Evolutionary conservation across 2,888 invertebrate species (phyloP), one percentile per base, ranked within the genome.

Genomic region (Agriotes lineatus): DNA sequence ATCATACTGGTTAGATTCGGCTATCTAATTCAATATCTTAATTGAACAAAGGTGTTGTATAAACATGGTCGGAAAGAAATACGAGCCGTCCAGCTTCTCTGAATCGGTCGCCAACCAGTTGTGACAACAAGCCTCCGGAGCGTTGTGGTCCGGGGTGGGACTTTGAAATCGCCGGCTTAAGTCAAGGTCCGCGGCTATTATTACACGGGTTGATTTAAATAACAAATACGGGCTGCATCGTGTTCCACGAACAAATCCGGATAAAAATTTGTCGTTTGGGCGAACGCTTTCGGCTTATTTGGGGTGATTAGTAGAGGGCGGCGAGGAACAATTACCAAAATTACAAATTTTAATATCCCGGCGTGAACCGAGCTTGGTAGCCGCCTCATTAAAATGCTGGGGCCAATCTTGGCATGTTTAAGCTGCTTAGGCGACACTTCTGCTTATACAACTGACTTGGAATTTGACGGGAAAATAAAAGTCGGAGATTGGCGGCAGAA

Each of bases 1-100:
- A 77, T 75, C 77, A 69, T 75, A 75, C 77, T 74, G 71, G 78
- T 77, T 78, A 74, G 74, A 73, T 71, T 72, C 63, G 64, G 62
- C 75, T 81, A 81, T 81, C 81, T 80, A 81, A 81, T 78, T 80
- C 79, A 79, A 80, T 80, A 81, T 82, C 81, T 81, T 81, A 82
- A 82, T 81, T 81, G 80, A 80, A 80, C 78, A 77, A 78, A 81
- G 81, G 80, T 81, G 81, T 81, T 82, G 81, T 80, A 78, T 79
- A 81, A 81, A 82, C 79, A 81, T 69, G 71, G 68, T 64, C 56
- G 63, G 59, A 68, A 66, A 68, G 66, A 66, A 73, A 57, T 50
- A 58, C 45, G 44, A 54, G 48, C 18, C 54, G 39, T 30, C 52
- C 25, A 44, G 56, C 54, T 69, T 65, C 60, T 60, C 50, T 66